These are phyloP conservation scores for Falco biarmicus DNA, from an alignment of 2,797 vertebrate genomes.

Conservation along the genomic window DNA sequence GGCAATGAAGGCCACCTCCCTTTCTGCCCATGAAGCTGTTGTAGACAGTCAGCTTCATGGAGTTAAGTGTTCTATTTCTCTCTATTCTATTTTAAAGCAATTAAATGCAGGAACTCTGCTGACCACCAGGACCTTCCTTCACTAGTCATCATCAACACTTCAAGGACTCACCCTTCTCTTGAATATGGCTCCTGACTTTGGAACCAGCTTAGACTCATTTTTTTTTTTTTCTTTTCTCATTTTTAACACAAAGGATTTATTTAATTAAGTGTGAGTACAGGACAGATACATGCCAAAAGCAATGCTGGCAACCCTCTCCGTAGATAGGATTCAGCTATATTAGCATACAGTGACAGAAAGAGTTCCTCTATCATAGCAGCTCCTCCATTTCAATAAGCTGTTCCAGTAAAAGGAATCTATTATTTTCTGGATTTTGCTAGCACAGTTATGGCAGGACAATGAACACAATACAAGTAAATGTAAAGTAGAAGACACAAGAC, in stretches of 20 bases:
- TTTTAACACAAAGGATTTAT: not conserved
- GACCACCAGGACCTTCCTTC: not conserved
- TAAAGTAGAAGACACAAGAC: not conserved
- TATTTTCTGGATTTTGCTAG: not conserved
- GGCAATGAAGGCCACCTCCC: not conserved
- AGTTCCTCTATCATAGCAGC: not conserved
- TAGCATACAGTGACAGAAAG: not conserved
- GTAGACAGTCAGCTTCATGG: not conserved
- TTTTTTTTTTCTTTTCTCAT: not conserved
- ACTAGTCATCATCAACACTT: not conserved
- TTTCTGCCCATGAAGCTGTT: not conserved
- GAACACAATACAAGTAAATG: not conserved
- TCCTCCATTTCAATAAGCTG: not conserved
- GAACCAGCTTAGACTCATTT: not conserved
- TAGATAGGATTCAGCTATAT: not conserved
- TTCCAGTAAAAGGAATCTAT: not conserved
- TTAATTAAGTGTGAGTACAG: fast-evolving
- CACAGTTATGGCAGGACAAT: not conserved
- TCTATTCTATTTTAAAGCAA: not conserved
- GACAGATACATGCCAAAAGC: not conserved
- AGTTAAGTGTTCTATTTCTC: not conserved
- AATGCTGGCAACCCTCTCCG: not conserved
- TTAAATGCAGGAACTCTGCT: not conserved
- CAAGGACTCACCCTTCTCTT: not conserved
- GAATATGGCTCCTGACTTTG: not conserved